Conservation (phyloP, 2,113 vertebrate genomes). For the Fulica atra region DNA sequence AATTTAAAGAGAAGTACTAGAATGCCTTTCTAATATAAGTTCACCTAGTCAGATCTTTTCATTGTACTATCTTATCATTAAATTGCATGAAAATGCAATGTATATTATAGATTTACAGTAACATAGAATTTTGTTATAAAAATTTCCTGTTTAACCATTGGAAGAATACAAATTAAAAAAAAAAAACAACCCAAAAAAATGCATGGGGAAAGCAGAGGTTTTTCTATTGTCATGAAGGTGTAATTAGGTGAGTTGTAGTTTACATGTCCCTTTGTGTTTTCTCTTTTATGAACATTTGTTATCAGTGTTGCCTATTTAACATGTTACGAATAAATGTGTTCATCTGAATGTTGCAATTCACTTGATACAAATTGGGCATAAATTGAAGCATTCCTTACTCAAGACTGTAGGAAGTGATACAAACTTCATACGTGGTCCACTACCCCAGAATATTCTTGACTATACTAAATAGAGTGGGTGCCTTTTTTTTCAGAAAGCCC, state of each 20-base stretch:
- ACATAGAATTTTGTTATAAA: background rate
- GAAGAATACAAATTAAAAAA: background rate
- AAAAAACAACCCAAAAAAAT: background rate
- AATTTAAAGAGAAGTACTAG: background rate
- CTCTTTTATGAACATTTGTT: background rate
- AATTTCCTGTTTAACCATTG: background rate
- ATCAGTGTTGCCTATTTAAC: background rate
- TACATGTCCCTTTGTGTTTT: background rate
- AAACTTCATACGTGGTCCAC: background rate
- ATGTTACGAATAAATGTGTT: background rate
- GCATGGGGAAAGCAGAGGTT: background rate
- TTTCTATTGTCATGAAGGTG: background rate
- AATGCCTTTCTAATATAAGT: background rate
- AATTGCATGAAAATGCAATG: background rate
- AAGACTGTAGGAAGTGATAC: background rate
- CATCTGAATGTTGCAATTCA: background rate
- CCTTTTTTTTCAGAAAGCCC: background rate
- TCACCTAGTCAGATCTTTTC: background rate
- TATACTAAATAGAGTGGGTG: background rate
- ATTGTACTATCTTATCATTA: background rate
- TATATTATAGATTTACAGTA: background rate
- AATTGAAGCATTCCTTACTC: background rate
- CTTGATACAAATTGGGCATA: background rate
- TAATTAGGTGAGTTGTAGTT: background rate
- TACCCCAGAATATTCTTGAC: fast-evolving